phyloP scores from a whole-genome alignment of 2,888 invertebrate genomes.

The Dicroscelio sp. region DNA sequence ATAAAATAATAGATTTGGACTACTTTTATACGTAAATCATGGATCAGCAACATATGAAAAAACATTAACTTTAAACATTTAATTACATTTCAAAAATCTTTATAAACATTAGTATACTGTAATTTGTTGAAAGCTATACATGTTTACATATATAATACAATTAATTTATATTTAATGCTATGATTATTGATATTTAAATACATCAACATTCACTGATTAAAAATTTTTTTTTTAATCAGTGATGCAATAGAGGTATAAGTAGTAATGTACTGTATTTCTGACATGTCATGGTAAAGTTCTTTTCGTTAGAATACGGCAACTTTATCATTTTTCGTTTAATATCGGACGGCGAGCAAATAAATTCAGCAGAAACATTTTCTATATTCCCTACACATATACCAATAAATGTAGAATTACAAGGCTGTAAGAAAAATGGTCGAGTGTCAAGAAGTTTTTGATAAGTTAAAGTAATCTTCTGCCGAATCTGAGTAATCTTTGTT shows the following conservation, averaged over 20 bases:
- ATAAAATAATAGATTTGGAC: too few relatives aligned
- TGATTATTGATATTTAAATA: too few relatives aligned
- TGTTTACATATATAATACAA: too few relatives aligned
- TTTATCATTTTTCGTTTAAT: constrained; percentile 10
- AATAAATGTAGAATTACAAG: not conserved
- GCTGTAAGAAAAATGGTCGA: not conserved
- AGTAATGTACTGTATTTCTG: not conserved
- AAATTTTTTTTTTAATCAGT: too few relatives aligned
- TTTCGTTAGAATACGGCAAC: not conserved
- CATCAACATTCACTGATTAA: too few relatives aligned
- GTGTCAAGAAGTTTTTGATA: not conserved
- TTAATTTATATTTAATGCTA: too few relatives aligned
- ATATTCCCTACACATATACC: not conserved
- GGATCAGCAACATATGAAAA: too few relatives aligned
- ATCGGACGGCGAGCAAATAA: not conserved
- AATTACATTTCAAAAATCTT: too few relatives aligned
- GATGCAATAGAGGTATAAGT: constrained; percentile 3
- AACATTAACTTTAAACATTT: too few relatives aligned
- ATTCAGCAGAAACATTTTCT: not conserved
- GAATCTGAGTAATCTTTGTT: not conserved
- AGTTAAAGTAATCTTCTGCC: not conserved
- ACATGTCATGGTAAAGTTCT: not conserved
- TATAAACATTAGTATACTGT: too few relatives aligned
- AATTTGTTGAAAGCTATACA: too few relatives aligned
- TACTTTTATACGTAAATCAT: too few relatives aligned